Conservation (phyloP, 2,113 vertebrate genomes). For the Hystrix cristata region DNA sequence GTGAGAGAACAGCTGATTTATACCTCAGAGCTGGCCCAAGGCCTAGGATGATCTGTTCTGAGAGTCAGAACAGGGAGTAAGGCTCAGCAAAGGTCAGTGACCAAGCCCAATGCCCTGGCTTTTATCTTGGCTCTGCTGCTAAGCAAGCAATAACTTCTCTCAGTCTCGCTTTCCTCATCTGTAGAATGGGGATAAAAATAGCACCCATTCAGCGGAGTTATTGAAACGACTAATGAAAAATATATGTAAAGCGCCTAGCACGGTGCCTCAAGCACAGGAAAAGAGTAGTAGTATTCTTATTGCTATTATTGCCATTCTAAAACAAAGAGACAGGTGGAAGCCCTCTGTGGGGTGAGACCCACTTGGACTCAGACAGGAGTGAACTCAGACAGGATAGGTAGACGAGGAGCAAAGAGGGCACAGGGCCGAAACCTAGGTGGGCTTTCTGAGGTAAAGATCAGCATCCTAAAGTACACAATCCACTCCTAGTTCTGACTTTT, state of each 20-base stretch:
- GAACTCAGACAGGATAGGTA: not conserved
- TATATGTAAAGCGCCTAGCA: not conserved
- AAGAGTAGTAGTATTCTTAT: not conserved
- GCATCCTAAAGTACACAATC: not conserved
- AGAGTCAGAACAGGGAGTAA: not conserved
- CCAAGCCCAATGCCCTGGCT: not conserved
- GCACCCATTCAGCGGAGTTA: not conserved
- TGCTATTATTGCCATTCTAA: not conserved
- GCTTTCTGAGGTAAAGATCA: constrained; percentile 22
- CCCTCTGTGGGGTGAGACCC: not conserved
- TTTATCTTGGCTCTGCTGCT: not conserved
- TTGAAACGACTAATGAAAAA: not conserved
- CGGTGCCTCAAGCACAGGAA: not conserved
- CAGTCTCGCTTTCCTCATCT: constrained; percentile 36
- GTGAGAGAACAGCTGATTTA: constrained; percentile 23
- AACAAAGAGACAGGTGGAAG: not conserved
- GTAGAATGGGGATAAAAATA: not conserved
- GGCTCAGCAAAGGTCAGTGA: not conserved
- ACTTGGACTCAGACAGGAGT: not conserved
- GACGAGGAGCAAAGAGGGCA: not conserved
- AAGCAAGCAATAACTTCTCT: not conserved
- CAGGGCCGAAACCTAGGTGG: not conserved
- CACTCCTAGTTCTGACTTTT: not conserved
- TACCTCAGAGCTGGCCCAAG: constrained; percentile 14
- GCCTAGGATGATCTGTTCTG: constrained; percentile 37